These are phyloP conservation scores for Drosophila auraria DNA, from an alignment of 1,140 invertebrate genomes.

Conservation along the genomic window DNA sequence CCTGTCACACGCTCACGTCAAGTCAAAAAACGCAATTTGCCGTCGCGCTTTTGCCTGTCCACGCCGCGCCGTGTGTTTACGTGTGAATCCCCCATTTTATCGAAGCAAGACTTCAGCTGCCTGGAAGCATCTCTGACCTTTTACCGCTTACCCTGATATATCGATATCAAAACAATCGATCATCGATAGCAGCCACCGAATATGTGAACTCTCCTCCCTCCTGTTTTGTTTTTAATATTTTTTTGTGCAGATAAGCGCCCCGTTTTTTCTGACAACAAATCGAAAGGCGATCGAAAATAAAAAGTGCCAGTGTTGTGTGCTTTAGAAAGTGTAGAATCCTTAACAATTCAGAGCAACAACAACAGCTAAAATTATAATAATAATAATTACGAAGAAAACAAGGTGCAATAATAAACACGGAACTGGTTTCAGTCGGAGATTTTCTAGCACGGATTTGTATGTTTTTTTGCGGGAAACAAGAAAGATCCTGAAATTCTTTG, in stretches of 20 bases:
- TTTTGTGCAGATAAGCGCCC: constrained; percentile 15
- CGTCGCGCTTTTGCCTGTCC: constrained; percentile 37
- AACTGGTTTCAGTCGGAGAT: background rate
- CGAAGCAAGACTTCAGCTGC: background rate
- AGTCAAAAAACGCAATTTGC: constrained; percentile 47
- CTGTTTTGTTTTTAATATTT: constrained; percentile 24
- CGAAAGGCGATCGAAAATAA: background rate
- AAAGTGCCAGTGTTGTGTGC: constrained; percentile 9
- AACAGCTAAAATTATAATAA: too few relatives aligned
- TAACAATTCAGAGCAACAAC: constrained; percentile 12
- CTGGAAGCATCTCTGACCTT: constrained; percentile 11
- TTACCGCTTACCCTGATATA: background rate
- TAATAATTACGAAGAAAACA: too few relatives aligned
- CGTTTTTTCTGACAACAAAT: constrained; percentile 11
- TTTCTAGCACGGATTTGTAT: constrained; percentile 17
- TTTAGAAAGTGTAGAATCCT: background rate
- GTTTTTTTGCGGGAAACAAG: background rate
- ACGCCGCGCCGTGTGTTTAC: constrained; percentile 31
- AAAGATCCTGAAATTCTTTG: background rate
- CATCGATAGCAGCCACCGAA: constrained; percentile 7
- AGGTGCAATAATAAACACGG: constrained; percentile 5
- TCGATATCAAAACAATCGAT: constrained; percentile 5
- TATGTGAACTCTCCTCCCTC: constrained; percentile 12
- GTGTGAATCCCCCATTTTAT: constrained; percentile 24
- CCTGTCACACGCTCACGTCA: constrained; percentile 57